Conservation (phyloP, 2,113 vertebrate genomes). For the Albula glossodonta region DNA sequence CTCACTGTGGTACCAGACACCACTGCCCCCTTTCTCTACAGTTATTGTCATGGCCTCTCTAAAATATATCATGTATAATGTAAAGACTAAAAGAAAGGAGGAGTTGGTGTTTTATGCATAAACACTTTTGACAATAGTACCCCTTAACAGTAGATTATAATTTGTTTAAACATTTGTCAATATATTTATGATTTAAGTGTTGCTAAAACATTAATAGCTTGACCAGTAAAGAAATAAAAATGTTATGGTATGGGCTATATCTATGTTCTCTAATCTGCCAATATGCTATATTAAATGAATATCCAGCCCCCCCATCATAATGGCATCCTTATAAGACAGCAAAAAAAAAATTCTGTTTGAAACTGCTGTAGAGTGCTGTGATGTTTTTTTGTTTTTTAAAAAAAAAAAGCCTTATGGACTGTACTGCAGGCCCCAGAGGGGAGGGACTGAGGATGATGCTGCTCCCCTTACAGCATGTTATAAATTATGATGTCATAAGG, state of each 20-base stretch:
- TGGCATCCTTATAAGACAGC: too few species aligned
- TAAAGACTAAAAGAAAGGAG: neutral
- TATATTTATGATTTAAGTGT: neutral
- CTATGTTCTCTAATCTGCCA: too few species aligned
- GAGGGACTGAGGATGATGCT: neutral
- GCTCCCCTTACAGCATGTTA: neutral
- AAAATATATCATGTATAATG: neutral
- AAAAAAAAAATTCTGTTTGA: too few species aligned
- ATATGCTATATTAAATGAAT: neutral
- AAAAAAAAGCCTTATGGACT: too few species aligned
- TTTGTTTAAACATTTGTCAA: neutral
- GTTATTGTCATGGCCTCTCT: neutral
- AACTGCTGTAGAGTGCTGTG: too few species aligned
- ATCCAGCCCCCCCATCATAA: neutral
- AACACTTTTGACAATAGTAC: too few species aligned
- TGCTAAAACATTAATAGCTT: neutral
- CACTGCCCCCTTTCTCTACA: neutral
- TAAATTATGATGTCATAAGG: neutral
- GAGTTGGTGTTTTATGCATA: too few species aligned
- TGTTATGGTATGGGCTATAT: neutral
- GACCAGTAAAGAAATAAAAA: neutral
- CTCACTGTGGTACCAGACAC: neutral
- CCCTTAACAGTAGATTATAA: too few species aligned
- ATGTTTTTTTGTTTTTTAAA: too few species aligned
- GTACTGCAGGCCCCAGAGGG: neutral